Evolutionary conservation across 2,888 invertebrate species (phyloP).

Genomic region (Brenthis ino): DNA sequence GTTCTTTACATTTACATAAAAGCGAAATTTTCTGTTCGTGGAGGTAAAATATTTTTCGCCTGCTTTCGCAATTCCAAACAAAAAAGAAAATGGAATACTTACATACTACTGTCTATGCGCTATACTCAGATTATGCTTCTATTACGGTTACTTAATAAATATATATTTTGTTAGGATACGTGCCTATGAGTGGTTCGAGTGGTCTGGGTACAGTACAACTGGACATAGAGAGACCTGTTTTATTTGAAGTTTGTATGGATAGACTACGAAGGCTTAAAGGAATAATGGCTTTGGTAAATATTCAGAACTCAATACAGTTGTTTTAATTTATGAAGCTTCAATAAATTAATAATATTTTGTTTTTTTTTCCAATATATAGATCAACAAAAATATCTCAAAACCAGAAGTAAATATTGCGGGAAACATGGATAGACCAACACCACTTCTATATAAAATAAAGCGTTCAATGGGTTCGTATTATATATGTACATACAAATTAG

Average conservation of each 20-base stretch:
- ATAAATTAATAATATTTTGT: no score
- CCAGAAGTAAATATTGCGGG: not conserved
- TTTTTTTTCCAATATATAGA: constrained; percentile 23
- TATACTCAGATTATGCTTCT: no score
- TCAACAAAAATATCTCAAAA: constrained; percentile 26
- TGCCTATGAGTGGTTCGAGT: constrained; percentile 18
- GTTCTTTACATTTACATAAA: no score
- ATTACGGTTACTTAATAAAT: no score
- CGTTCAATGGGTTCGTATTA: constrained; percentile 30
- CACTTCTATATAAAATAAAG: constrained; percentile 26
- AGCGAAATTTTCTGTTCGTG: no score
- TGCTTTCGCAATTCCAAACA: no score
- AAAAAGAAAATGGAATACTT: no score
- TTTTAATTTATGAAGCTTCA: constrained; percentile 30
- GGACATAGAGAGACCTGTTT: constrained; percentile 64
- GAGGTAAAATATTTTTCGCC: no score
- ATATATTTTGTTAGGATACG: constrained; percentile 13
- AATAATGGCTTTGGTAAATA: constrained; percentile 49
- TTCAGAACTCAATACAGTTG: not conserved
- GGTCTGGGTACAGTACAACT: constrained; percentile 50
- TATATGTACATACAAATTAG: not conserved
- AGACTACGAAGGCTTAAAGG: constrained; percentile 50
- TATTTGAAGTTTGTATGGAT: constrained; percentile 55
- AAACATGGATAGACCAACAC: not conserved
- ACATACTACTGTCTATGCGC: no score